Evolutionary conservation across 2,797 vertebrate species (phyloP).

Genomic region (Miopithecus talapoin): DNA sequence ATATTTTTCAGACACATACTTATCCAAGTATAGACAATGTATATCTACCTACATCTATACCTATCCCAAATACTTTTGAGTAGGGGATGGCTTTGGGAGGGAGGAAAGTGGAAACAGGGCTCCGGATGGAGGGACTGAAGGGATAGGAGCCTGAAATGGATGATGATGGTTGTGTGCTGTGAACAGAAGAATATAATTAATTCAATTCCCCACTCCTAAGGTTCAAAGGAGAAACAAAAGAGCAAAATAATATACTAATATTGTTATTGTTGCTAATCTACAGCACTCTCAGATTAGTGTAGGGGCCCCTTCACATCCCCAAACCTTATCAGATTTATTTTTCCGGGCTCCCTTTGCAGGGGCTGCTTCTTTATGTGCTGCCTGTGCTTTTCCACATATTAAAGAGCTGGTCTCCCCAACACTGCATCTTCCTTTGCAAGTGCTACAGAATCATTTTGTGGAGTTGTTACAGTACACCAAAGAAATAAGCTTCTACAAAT

Average conservation of each 20-base stretch:
- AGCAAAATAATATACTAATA: background rate
- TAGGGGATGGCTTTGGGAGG: background rate
- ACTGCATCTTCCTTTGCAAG: background rate
- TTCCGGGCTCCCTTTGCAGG: background rate
- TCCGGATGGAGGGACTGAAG: background rate
- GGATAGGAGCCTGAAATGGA: background rate
- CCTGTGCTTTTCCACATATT: background rate
- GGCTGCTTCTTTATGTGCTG: background rate
- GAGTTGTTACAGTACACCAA: background rate
- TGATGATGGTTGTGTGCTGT: background rate
- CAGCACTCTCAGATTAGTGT: background rate
- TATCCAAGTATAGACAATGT: background rate
- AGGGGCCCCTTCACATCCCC: background rate
- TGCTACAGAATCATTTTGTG: background rate
- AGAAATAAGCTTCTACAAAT: background rate
- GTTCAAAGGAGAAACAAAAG: background rate
- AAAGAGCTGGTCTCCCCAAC: background rate
- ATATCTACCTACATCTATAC: background rate
- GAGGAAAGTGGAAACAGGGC: background rate
- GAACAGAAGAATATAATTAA: background rate
- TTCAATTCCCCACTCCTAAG: background rate
- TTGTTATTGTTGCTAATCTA: background rate
- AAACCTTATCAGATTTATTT: background rate
- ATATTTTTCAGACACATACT: background rate
- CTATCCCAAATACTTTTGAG: background rate